Evolutionary conservation across 2,888 invertebrate genomes (phyloP).

Genomic region (Helicoverpa assulta): DNA sequence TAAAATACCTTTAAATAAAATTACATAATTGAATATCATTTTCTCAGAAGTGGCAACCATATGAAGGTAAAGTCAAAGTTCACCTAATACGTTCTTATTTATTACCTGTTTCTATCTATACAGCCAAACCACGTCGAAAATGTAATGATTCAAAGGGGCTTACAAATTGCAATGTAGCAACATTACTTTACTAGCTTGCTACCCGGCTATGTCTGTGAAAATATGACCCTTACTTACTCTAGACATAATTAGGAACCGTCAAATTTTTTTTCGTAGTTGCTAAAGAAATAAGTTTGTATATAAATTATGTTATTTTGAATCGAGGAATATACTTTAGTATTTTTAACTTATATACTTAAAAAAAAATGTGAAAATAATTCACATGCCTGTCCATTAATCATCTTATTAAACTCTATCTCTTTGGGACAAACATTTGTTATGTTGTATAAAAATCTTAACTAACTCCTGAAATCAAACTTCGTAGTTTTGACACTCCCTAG

Average conservation of each 20-base stretch:
- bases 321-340: too few species aligned
- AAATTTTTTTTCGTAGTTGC: too few species aligned
- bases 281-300: too few species aligned
- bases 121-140: constrained; percentile 53
- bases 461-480: too few species aligned
- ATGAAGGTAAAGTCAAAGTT: constrained; percentile 43
- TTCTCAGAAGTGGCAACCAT: constrained; percentile 30
- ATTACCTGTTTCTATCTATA: constrained; percentile 56
- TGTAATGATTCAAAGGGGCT: constrained; percentile 55
- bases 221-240: constrained; percentile 23
- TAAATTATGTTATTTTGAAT: too few species aligned
- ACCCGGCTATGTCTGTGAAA: constrained; percentile 26
- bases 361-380: too few species aligned
- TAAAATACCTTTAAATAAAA: neutral
- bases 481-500: too few species aligned
- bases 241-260: neutral
- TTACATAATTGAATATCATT: neutral
- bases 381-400: too few species aligned
- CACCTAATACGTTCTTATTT: constrained; percentile 61
- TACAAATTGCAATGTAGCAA: constrained; percentile 57
- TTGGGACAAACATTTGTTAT: too few species aligned
- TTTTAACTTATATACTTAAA: too few species aligned
- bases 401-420: too few species aligned
- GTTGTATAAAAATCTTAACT: too few species aligned
- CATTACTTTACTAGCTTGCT: constrained; percentile 44